Conservation (phyloP, 1,140 invertebrate genomes). For the Drosophila nannoptera region DNA sequence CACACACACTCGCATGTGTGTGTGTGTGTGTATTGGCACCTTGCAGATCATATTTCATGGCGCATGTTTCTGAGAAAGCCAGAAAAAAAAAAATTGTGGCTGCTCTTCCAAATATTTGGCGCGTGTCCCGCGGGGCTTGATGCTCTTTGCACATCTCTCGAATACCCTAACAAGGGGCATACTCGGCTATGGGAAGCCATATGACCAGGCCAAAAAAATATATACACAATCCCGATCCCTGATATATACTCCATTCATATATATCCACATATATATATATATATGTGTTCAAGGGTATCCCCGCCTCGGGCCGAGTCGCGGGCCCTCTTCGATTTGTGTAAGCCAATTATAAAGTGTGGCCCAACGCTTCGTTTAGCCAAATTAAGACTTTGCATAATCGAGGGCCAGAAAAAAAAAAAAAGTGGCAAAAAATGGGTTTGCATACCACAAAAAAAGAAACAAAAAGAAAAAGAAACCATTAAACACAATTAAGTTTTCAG, state of each 20-base stretch:
- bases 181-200: too few species aligned
- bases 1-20: constrained; percentile 1
- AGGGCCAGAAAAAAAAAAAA: constrained; percentile 57
- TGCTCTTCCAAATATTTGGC: constrained; percentile 70
- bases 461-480: too few species aligned
- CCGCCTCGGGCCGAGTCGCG: too few species aligned
- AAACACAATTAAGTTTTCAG: constrained; percentile 64
- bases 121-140: constrained; percentile 54
- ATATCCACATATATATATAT: too few species aligned
- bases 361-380: constrained; percentile 30
- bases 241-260: too few species aligned
- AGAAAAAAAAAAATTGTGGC: constrained; percentile 46
- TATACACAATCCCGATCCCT: too few species aligned
- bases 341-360: constrained; percentile 55
- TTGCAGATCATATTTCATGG: constrained; percentile 20
- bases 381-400: constrained; percentile 73
- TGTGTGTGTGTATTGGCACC: not conserved
- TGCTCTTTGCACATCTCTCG: not conserved
- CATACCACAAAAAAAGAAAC: constrained; percentile 21
- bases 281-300: too few species aligned
- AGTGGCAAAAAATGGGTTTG: constrained; percentile 13
- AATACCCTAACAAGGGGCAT: constrained; percentile 10
- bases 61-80: constrained; percentile 37
- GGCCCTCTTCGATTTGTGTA: too few species aligned
- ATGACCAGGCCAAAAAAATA: too few species aligned